phyloP scores from a whole-genome alignment of 2,888 invertebrate genomes.

The Coelogynopora nodosa region DNA sequence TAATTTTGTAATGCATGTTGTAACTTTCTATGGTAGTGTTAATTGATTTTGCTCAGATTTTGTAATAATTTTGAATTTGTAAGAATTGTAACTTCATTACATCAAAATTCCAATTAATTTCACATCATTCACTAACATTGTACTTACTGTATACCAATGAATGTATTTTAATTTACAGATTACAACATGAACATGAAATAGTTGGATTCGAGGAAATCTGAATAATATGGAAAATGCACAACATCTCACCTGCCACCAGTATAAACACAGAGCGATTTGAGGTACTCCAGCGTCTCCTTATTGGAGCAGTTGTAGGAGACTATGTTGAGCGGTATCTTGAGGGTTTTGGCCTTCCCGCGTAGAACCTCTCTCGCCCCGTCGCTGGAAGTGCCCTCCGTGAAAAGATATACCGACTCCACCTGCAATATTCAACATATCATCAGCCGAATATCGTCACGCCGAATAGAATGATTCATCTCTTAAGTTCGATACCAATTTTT shows the following conservation, averaged over 20 bases:
- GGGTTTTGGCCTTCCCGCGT: conserved; percentile 56
- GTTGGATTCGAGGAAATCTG: too few relatives aligned
- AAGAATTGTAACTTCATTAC: too few relatives aligned
- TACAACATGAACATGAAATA: neutral
- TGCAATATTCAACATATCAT: conserved; percentile 49
- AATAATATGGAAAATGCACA: too few relatives aligned
- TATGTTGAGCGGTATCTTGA: conserved; percentile 56
- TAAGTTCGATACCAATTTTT: neutral
- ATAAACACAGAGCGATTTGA: conserved; percentile 53
- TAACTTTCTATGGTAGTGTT: too few relatives aligned
- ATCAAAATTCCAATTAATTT: too few relatives aligned
- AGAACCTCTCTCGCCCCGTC: conserved; percentile 57
- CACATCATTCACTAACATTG: too few relatives aligned
- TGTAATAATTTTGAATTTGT: too few relatives aligned
- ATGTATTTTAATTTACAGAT: too few relatives aligned
- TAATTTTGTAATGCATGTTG: too few relatives aligned
- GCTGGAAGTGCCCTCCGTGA: conserved; percentile 58
- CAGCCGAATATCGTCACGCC: neutral
- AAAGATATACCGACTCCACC: conserved; percentile 60
- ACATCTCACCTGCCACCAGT: conserved; percentile 59
- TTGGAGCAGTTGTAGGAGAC: conserved; percentile 60
- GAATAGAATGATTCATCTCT: neutral
- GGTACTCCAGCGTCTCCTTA: conserved; percentile 55
- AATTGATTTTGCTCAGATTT: too few relatives aligned
- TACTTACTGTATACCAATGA: too few relatives aligned